A percentile compares a stretch with the other conserved stretches of the same genome.
Evolutionary conservation across 2,888 invertebrate genomes (phyloP).

Genomic region (Acronicta psi): DNA sequence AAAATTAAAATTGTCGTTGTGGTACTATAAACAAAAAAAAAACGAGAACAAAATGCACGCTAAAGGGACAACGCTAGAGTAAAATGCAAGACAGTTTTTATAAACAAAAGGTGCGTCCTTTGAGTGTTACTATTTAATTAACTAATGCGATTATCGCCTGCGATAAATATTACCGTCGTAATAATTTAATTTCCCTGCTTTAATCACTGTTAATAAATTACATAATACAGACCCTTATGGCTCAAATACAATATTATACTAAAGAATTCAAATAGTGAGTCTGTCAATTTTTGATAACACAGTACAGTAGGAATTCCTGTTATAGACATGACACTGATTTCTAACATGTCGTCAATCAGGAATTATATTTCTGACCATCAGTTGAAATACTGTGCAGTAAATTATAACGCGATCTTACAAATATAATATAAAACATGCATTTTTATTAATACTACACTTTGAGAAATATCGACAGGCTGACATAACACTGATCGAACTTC

Average conservation of each 20-base stretch:
- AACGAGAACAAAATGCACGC: conserved; percentile 1
- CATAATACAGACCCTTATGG: conserved; percentile 38
- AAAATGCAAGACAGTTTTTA: conserved; percentile 20
- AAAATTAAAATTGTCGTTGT: conserved; percentile 13
- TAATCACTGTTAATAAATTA: conserved; percentile 39
- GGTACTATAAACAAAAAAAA: conserved; percentile 17
- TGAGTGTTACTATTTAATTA: conserved; percentile 6
- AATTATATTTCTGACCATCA: conserved; percentile 2
- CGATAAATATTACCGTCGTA: conserved; percentile 34
- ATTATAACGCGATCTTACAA: neutral
- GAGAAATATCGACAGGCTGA: neutral
- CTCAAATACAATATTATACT: conserved; percentile 46
- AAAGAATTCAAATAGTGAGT: conserved; percentile 33
- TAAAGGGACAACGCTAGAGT: conserved; percentile 30
- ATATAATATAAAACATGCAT: conserved; percentile 14
- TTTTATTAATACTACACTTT: neutral
- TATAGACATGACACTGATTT: conserved; percentile 46
- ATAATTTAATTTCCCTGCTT: conserved; percentile 50
- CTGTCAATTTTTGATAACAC: conserved; percentile 29
- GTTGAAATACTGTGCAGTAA: conserved; percentile 29
- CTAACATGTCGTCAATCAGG: conserved; percentile 1
- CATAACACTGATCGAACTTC: neutral
- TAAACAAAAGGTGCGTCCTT: conserved; percentile 14
- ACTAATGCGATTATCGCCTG: conserved; percentile 29
- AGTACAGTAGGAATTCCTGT: conserved; percentile 19